Evolutionary conservation across 2,888 invertebrate genomes (phyloP), one percentile per base, ranked within the genome.

Genomic region (Stenolophus ochropezus): DNA sequence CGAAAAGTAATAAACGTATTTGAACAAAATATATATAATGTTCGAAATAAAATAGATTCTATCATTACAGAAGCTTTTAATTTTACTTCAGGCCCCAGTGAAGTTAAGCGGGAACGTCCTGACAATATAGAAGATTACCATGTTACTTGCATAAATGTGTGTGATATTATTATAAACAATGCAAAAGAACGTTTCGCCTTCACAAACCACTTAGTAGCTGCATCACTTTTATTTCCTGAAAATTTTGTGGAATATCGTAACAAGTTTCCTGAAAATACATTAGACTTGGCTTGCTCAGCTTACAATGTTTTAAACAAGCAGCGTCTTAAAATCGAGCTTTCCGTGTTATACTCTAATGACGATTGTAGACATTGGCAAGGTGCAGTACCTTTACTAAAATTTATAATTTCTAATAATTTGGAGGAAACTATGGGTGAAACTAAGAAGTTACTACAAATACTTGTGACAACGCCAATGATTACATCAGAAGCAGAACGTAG

Each of bases 401-500:
- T 69, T 23, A 8, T 69, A 21, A 69, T 69, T 69, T 21, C 27
- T 11, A 69, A 23, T 69, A 21, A 69, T 69, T 69, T 23, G 23
- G 69, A 69, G 25, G 69, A 69, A 23, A 25, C 69, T 11, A 69
- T 69, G 25, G 69, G 25, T n/a, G 69, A 69, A 27, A 69, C 23
- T 25, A 65, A 65, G 65, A 69, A 69, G 27, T 69, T 69, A 27
- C 27, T 69, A 23, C 69, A 69, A 69, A 69, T 69, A 25, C 27
- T 69, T 8, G 23, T 69, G 16, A 69, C 69, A 69, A 69, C 69
- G 27, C 69, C 27, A 21, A 69, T 69, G 69, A 27, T 6, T 69
- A 69, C 69, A 25, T 21, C 69, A 25, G 23, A 69, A 69, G 25
- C 23, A 16, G 69, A 69, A 69, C 69, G 69, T 21, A 25, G 25